These are phyloP conservation scores for Sardina pilchardus DNA, from an alignment of 2,113 vertebrate species.

Conservation along the genomic window DNA sequence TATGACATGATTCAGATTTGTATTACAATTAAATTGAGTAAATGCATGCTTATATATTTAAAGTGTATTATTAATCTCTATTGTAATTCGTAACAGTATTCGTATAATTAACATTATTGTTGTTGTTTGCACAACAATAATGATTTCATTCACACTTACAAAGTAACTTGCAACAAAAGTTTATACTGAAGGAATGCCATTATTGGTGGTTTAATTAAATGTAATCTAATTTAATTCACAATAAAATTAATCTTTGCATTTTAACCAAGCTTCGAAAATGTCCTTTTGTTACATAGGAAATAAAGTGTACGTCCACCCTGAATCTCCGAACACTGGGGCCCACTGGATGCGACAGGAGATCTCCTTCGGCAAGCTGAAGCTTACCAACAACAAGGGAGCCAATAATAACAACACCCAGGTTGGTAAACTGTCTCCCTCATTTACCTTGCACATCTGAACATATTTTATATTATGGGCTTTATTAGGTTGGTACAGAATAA, in stretches of 20 bases:
- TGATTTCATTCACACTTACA: not conserved
- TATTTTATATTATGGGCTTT: too few relatives aligned
- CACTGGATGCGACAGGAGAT: conserved; percentile 99
- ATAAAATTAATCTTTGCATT: not conserved
- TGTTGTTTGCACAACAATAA: not conserved
- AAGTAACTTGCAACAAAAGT: not conserved
- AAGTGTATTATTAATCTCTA: too few relatives aligned
- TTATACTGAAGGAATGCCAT: not conserved
- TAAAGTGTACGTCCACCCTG: conserved; percentile 96
- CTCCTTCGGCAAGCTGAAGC: conserved; percentile 96
- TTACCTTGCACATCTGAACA: too few relatives aligned
- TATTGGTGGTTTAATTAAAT: not conserved
- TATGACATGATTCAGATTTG: not conserved
- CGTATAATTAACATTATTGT: too few relatives aligned
- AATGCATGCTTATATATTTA: not conserved
- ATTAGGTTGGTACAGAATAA: too few relatives aligned
- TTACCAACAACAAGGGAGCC: conserved; percentile 97
- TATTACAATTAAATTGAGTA: not conserved
- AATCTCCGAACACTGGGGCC: conserved; percentile 96
- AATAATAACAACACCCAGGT: conserved; percentile 98
- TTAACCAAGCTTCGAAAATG: not conserved
- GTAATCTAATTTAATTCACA: too few relatives aligned
- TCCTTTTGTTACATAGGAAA: conserved; percentile 76
- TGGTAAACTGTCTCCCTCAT: conserved; percentile 50
- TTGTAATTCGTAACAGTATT: too few relatives aligned